Evolutionary conservation across 2,888 invertebrate genomes (phyloP).

Genomic region (Chrysolina haemoptera): DNA sequence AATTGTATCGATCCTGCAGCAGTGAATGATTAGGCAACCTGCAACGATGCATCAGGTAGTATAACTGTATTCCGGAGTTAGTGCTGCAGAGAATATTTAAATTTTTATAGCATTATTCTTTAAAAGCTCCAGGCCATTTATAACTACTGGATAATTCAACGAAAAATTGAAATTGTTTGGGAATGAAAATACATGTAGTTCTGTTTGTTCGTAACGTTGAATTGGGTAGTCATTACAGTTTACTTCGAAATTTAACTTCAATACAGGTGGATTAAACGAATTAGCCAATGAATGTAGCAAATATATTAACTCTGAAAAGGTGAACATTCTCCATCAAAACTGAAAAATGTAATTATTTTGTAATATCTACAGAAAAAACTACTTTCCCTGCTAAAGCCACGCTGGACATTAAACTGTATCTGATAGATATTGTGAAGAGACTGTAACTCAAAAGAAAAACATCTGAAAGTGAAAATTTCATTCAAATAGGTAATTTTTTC

Average conservation of each 20-base stretch:
- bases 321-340: too few relatives aligned
- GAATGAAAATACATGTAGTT: not conserved
- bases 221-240: not conserved
- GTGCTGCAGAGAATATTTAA: constrained; percentile 42
- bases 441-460: too few relatives aligned
- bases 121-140: constrained; percentile 36
- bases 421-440: too few relatives aligned
- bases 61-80: constrained; percentile 38
- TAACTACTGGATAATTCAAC: constrained; percentile 35
- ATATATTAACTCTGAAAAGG: too few relatives aligned
- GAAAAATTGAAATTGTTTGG: not conserved
- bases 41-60: constrained; percentile 48
- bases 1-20: constrained; percentile 47
- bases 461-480: too few relatives aligned
- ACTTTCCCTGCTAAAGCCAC: too few relatives aligned
- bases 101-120: constrained; percentile 44
- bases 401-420: too few relatives aligned
- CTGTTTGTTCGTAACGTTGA: not conserved
- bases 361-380: too few relatives aligned
- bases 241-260: not conserved
- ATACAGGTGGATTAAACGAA: not conserved
- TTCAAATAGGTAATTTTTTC: too few relatives aligned
- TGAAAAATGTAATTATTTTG: too few relatives aligned
- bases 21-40: constrained; percentile 49
- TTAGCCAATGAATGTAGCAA: too few relatives aligned